Evolutionary conservation across 2,113 vertebrate species (phyloP).

Genomic region (Aix galericulata): DNA sequence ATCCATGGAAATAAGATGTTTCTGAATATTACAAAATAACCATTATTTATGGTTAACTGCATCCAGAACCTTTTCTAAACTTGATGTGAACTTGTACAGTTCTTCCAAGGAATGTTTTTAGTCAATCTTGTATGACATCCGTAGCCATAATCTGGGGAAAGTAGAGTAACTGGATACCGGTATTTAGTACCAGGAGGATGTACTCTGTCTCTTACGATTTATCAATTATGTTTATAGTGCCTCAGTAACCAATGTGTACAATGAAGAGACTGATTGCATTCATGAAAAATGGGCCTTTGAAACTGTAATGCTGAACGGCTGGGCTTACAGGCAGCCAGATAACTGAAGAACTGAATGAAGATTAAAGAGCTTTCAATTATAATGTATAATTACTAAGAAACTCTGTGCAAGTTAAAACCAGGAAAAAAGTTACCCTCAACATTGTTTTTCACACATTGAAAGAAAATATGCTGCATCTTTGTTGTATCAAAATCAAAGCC

Average conservation of each 20-base stretch:
- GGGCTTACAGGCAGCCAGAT: not conserved
- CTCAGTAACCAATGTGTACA: slow-evolving; percentile 2
- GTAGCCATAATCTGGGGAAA: slow-evolving; percentile 36
- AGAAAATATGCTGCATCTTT: not conserved
- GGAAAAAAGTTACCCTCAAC: not conserved
- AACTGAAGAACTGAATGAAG: not conserved
- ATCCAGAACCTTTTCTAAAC: slow-evolving; percentile 64
- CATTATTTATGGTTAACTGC: slow-evolving; percentile 61
- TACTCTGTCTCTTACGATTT: slow-evolving; percentile 1
- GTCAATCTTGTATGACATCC: slow-evolving; percentile 9
- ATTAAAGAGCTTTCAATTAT: not conserved
- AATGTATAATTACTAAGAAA: not conserved
- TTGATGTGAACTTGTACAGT: slow-evolving; percentile 54
- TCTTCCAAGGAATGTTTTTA: slow-evolving; percentile 47
- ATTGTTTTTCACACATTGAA: not conserved
- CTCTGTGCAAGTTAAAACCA: not conserved
- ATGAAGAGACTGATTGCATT: slow-evolving; percentile 19
- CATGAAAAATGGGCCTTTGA: slow-evolving; percentile 47
- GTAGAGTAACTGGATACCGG: slow-evolving; percentile 24
- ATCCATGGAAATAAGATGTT: slow-evolving; percentile 66
- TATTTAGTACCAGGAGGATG: slow-evolving; percentile 31
- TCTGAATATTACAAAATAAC: slow-evolving; percentile 68
- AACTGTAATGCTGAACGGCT: not conserved
- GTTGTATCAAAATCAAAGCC: not conserved
- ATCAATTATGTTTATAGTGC: slow-evolving; percentile 2